Evolutionary conservation across 2,797 vertebrate genomes (phyloP).

Genomic region (Channallabes apus): DNA sequence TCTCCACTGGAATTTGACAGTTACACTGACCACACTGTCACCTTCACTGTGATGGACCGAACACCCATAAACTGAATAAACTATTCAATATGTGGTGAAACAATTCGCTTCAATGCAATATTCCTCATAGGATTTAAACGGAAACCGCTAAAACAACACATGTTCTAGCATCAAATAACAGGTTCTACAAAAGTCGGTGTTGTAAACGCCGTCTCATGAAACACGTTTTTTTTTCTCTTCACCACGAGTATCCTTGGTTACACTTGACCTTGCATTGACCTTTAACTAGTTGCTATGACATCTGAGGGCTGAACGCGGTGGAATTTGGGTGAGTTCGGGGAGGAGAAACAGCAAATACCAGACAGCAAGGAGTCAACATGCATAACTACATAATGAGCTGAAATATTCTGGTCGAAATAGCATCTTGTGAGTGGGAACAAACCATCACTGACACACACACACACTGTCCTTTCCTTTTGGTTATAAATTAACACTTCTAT

Average conservation of each 20-base stretch:
- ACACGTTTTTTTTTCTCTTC: not conserved
- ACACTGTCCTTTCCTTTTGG: not conserved
- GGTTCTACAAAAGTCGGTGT: not conserved
- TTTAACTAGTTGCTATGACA: conserved; percentile 46
- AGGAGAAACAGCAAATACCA: conserved; percentile 28
- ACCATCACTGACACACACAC: not conserved
- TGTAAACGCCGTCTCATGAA: conserved; percentile 19
- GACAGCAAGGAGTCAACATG: conserved; percentile 18
- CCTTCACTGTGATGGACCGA: too few relatives aligned
- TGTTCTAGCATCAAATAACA: not conserved
- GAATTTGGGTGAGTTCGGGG: conserved; percentile 36
- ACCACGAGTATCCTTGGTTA: conserved; percentile 34
- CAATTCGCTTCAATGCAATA: not conserved
- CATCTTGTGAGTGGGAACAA: not conserved
- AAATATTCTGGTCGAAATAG: conserved; percentile 8
- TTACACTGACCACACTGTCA: not conserved
- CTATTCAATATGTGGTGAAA: not conserved
- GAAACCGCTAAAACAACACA: not conserved
- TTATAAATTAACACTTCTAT: not conserved
- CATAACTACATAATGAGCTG: conserved; percentile 2
- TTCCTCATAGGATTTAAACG: not conserved
- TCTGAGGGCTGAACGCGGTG: conserved; percentile 32
- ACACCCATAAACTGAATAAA: not conserved
- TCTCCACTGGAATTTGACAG: not conserved
- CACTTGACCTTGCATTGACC: conserved; percentile 48